Percentiles rank a stretch among this genome's conserved stretches.
Evolutionary conservation across 2,113 vertebrate genomes (phyloP).

Genomic region (Etheostoma spectabile): DNA sequence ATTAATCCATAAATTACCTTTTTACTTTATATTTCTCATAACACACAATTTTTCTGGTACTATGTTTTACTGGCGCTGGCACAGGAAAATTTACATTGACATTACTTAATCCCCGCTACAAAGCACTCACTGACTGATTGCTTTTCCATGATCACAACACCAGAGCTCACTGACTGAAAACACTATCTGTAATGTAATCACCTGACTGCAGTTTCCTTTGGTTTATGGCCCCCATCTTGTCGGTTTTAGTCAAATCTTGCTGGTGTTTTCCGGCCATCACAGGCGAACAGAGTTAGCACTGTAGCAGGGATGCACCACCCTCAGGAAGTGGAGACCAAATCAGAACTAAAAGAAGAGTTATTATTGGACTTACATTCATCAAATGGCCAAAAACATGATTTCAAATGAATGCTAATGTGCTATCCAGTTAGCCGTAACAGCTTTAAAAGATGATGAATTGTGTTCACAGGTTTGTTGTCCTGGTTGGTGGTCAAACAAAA

Average conservation of each 20-base stretch:
- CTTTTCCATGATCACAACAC: not conserved
- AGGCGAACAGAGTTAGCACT: not conserved
- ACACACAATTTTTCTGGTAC: not conserved
- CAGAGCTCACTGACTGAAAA: not conserved
- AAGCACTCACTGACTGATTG: not conserved
- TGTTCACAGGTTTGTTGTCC: not conserved
- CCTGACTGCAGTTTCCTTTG: not conserved
- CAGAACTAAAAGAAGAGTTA: not conserved
- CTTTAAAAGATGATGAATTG: not conserved
- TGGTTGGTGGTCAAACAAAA: not conserved
- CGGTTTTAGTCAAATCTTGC: not conserved
- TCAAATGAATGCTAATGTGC: too few relatives aligned
- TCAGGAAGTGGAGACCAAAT: not conserved
- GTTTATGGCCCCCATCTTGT: not conserved
- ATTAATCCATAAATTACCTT: too few relatives aligned
- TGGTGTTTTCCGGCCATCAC: not conserved
- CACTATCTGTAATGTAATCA: not conserved
- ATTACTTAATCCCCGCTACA: not conserved
- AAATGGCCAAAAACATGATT: too few relatives aligned
- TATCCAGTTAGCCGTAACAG: too few relatives aligned
- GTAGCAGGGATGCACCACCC: not conserved
- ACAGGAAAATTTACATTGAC: not conserved
- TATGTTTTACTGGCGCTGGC: not conserved
- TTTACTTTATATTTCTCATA: too few relatives aligned
- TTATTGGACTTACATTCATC: not conserved